Conservation (phyloP, 2,888 invertebrate genomes). For the Atethmia centrago region DNA sequence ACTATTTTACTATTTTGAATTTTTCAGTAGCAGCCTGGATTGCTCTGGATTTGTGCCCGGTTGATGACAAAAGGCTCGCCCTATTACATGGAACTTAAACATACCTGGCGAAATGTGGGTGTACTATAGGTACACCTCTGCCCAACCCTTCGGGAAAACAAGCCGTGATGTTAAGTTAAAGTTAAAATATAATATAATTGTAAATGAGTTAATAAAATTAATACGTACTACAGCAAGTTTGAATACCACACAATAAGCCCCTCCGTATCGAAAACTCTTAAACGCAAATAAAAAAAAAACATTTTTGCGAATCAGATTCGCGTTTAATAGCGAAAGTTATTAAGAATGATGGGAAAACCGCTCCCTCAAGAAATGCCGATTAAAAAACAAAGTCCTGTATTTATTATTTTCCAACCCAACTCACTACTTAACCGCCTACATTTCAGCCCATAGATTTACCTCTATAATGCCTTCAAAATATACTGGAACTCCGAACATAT, state of each 20-base stretch:
- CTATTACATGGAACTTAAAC: too few relatives aligned
- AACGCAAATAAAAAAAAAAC: not conserved
- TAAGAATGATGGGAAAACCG: not conserved
- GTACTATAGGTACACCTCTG: too few relatives aligned
- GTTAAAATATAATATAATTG: too few relatives aligned
- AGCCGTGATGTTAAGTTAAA: too few relatives aligned
- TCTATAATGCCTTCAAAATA: conserved; percentile 21
- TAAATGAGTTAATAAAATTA: too few relatives aligned
- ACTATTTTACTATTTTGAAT: too few relatives aligned
- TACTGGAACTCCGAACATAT: conserved; percentile 11
- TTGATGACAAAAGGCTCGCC: too few relatives aligned
- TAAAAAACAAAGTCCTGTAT: not conserved
- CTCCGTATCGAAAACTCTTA: too few relatives aligned
- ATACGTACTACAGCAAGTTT: not conserved
- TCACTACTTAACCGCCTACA: not conserved
- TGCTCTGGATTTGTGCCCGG: too few relatives aligned
- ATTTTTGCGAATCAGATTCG: not conserved
- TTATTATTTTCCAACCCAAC: not conserved
- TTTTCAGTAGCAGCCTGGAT: too few relatives aligned
- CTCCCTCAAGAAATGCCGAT: not conserved
- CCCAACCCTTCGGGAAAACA: too few relatives aligned
- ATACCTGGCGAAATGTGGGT: too few relatives aligned
- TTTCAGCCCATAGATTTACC: not conserved
- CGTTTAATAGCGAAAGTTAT: not conserved
- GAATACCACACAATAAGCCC: not conserved